Conservation (phyloP, 2,888 invertebrate genomes). For the Patella pellucida region DNA sequence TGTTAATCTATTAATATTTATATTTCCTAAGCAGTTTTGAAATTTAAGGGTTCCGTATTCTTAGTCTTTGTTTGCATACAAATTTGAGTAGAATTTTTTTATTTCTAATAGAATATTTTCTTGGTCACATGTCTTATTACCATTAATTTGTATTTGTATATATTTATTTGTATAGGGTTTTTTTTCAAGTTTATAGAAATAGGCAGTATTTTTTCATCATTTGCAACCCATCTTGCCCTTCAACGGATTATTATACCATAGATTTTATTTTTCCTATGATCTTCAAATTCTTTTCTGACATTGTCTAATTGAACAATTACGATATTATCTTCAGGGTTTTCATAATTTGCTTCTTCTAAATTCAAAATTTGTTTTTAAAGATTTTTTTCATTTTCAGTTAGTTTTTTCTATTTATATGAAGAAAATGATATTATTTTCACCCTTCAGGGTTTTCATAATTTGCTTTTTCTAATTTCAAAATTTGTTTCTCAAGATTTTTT, state of each 20-base stretch:
- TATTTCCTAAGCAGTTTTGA: no score
- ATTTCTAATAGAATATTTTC: slow-evolving; percentile 6
- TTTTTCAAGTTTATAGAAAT: slow-evolving; percentile 8
- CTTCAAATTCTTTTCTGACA: not conserved
- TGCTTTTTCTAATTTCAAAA: not conserved
- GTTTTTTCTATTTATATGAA: no score
- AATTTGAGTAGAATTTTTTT: slow-evolving; percentile 1
- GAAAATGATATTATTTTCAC: no score
- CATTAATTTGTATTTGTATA: slow-evolving; percentile 4
- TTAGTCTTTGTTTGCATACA: not conserved
- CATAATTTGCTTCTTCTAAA: no score
- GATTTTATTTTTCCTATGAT: not conserved
- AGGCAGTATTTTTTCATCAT: not conserved
- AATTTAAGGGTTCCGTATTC: no score
- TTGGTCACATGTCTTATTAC: not conserved
- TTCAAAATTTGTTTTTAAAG: no score
- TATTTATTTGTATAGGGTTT: slow-evolving; percentile 11
- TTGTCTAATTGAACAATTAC: not conserved
- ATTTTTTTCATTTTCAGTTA: no score
- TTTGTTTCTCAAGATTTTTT: not conserved
- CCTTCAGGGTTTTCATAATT: not conserved
- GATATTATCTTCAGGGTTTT: not conserved
- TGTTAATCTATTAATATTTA: not conserved
- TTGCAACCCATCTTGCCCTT: not conserved
- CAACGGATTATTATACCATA: not conserved